Base-by-base conservation (phyloP, 2,888 invertebrate genomes). In the Penaeus monodon region DNA sequence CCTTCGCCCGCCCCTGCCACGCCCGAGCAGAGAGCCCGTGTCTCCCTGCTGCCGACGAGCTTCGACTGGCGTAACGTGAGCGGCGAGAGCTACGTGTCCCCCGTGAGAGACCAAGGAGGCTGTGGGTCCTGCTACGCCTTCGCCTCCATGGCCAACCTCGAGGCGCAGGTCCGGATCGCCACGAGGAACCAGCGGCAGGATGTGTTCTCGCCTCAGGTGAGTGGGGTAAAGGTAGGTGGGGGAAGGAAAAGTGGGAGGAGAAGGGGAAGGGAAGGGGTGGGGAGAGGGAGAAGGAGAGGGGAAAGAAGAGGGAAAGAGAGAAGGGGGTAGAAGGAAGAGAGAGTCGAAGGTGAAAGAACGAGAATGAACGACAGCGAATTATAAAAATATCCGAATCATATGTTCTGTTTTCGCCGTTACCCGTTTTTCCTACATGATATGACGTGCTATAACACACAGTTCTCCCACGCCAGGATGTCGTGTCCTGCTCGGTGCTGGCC, bases 91-190 rank as follows among this genome's bases (percentile, higher is more conserved):
- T 92, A 91, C 88, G 91, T 92, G 1, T 91, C 91, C 14, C 84
- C 84, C 6, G 88, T 89, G 44, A 90, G 90, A 66, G 88, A 91
- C 84, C 91, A 91, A 83, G 93, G 91, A 7, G 20, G 73, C 2
- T 93, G 93, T 91, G 93, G 93, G 0, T 93, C 93, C 90, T 94
- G 94, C 90, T 94, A 93, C 90, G 92, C 93, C 6, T 93, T 93
- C 91, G 92, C 93, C 2, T 92, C 93, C 20, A 91, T 93, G 91
- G 93, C 92, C 0, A 93, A 93, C 93, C 91, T 93, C 79, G 93
- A 93, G 90, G 92, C 93, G 2, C 90, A 93, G n/a, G 89, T 93
- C 24, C 91, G 93, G 63, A 91, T 93, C 22, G 90, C 91, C 88
- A 93, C 93, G 27, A 93, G 93, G 90, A 93, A 93, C 90, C 92